Percentiles rank a stretch among this genome's conserved stretches.
These are phyloP conservation scores for Triplophysa tibetana DNA, from an alignment of 2,113 vertebrate genomes.

Conservation along the genomic window DNA sequence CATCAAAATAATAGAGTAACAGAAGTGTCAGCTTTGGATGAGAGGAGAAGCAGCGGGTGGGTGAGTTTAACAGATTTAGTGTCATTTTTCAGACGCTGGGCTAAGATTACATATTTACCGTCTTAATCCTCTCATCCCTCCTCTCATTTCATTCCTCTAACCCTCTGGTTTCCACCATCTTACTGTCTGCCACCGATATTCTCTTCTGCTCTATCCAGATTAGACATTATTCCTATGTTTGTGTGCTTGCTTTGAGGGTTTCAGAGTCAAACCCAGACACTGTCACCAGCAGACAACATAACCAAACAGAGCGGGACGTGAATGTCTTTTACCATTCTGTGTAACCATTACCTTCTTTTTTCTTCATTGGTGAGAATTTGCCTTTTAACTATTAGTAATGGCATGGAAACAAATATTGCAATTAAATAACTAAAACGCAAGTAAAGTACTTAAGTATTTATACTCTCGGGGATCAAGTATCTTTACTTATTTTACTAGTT, in stretches of 20 bases:
- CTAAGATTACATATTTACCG: constrained; percentile 72
- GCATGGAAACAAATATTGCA: too few relatives aligned
- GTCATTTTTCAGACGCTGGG: constrained; percentile 76
- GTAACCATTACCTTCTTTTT: too few relatives aligned
- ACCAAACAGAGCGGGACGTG: background rate
- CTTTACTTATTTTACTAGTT: too few relatives aligned
- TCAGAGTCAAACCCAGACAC: constrained; percentile 6
- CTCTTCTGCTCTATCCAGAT: constrained; percentile 52
- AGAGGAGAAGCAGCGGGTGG: background rate
- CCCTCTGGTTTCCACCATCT: constrained; percentile 26
- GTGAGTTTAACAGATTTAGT: constrained; percentile 74
- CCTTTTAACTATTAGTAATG: too few relatives aligned
- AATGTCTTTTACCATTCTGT: too few relatives aligned
- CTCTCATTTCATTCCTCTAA: constrained; percentile 39
- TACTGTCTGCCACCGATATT: constrained; percentile 31
- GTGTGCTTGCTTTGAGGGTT: constrained; percentile 30
- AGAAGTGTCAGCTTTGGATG: background rate
- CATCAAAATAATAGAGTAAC: too few relatives aligned
- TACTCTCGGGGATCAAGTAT: too few relatives aligned
- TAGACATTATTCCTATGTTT: constrained; percentile 59
- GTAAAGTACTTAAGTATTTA: too few relatives aligned
- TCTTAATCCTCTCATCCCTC: constrained; percentile 72
- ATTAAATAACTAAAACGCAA: too few relatives aligned
- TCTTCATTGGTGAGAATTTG: too few relatives aligned
- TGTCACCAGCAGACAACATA: background rate